Conservation (phyloP, 1,140 invertebrate genomes). For the Scaptodrosophila lebanonensis region DNA sequence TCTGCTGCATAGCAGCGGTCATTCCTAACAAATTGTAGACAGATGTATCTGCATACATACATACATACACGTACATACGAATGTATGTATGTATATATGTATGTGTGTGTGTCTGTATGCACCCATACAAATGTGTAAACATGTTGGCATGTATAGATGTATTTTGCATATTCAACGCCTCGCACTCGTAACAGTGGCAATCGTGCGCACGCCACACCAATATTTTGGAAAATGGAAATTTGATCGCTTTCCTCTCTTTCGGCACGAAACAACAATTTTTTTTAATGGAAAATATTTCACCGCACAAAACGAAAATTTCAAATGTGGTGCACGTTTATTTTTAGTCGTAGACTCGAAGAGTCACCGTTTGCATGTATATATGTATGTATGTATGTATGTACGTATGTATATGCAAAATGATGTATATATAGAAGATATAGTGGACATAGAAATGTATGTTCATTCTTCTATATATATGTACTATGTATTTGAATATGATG, state of each 20-base stretch:
- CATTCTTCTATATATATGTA: slow-evolving; percentile 19
- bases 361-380: slow-evolving; percentile 40
- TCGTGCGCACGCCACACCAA: slow-evolving; percentile 54
- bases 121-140: too few relatives aligned
- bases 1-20: neutral
- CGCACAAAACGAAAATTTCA: slow-evolving; percentile 33
- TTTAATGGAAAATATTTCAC: slow-evolving; percentile 54
- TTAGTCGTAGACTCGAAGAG: slow-evolving; percentile 41
- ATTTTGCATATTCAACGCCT: neutral
- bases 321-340: slow-evolving; percentile 62
- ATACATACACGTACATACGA: neutral
- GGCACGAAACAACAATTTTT: slow-evolving; percentile 42
- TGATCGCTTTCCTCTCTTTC: slow-evolving; percentile 42
- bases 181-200: neutral
- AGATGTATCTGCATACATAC: neutral
- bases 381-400: slow-evolving; percentile 2
- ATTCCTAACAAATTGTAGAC: neutral
- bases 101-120: slow-evolving; percentile 4
- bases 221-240: slow-evolving; percentile 61
- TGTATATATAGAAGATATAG: slow-evolving; percentile 8
- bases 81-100: neutral
- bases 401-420: neutral
- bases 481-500: slow-evolving; percentile 11
- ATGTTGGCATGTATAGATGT: neutral
- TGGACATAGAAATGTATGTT: too few relatives aligned